A percentile compares a stretch with the other conserved stretches of the same genome.
Evolutionary conservation across 2,113 vertebrate genomes (phyloP).

Genomic region (Seriola rivoliana): DNA sequence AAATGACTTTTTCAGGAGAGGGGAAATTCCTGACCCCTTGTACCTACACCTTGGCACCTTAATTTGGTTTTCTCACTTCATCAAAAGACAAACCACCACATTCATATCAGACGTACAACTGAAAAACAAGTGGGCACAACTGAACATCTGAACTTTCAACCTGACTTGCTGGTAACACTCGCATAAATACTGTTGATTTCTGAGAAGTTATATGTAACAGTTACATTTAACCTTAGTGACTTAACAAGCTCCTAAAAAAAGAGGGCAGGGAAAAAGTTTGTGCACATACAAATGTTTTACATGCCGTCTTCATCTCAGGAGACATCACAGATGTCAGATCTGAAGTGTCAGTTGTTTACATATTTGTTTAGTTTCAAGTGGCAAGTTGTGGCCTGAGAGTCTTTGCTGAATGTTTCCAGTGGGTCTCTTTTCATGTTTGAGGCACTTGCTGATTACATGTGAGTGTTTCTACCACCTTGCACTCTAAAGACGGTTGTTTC

Average conservation of each 20-base stretch:
- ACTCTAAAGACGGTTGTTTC: background rate
- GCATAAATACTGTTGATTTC: conserved; percentile 17
- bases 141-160: conserved; percentile 82
- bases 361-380: background rate
- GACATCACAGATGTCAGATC: background rate
- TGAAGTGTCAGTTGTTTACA: background rate
- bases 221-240: background rate
- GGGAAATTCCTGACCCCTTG: conserved; percentile 34
- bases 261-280: background rate
- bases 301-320: background rate
- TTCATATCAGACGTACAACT: conserved; percentile 38
- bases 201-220: conserved; percentile 25
- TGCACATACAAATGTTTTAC: background rate
- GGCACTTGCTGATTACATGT: background rate
- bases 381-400: background rate
- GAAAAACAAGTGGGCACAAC: conserved; percentile 53
- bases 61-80: background rate
- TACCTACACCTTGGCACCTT: conserved; percentile 22
- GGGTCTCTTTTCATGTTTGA: background rate
- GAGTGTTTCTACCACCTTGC: background rate
- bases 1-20: background rate
- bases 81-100: conserved; percentile 35
- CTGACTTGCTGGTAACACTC: background rate
- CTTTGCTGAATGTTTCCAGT: background rate
- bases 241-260: background rate